phyloP scores from a whole-genome alignment of 1,140 invertebrate genomes.

The Drosophila malerkotliana region DNA sequence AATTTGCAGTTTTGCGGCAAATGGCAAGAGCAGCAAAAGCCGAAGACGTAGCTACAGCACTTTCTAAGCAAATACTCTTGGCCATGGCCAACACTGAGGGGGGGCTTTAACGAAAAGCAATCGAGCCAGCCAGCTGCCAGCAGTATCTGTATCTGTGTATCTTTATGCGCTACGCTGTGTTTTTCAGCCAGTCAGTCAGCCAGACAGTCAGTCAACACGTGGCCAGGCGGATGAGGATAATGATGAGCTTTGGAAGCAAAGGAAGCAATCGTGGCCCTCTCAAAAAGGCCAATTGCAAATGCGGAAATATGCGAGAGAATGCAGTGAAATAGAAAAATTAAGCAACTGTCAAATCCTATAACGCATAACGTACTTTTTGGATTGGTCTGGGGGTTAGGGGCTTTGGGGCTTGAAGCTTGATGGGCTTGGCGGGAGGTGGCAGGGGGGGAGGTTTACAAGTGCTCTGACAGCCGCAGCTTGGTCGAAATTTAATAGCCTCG shows the following conservation, averaged over 20 bases:
- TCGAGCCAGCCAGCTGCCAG: constrained; percentile 38
- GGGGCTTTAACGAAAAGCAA: constrained; percentile 39
- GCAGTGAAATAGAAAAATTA: constrained; percentile 66
- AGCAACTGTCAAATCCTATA: constrained; percentile 65
- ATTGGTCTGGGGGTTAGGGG: neutral
- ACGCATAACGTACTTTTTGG: constrained; percentile 38
- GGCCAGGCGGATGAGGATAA: constrained; percentile 39
- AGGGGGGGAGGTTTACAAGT: constrained; percentile 23
- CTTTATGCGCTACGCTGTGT: constrained; percentile 9
- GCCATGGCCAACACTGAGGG: constrained; percentile 29
- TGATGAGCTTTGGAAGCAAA: constrained; percentile 2
- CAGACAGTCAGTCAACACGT: constrained; percentile 50
- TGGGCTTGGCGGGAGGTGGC: neutral
- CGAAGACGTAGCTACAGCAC: constrained; percentile 32
- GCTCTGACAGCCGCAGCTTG: constrained; percentile 28
- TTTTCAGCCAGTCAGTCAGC: neutral
- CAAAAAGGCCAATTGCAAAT: constrained; percentile 50
- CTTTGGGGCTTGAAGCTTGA: neutral
- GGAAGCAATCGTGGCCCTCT: constrained; percentile 18
- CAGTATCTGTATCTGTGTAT: constrained; percentile 24
- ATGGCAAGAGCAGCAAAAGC: constrained; percentile 10
- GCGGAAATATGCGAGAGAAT: constrained; percentile 59
- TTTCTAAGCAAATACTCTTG: constrained; percentile 58
- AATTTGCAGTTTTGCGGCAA: constrained; percentile 63
- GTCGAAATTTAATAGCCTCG: constrained; percentile 57